Conservation (phyloP, 2,888 invertebrate species). For the Bembecia ichneumoniformis region DNA sequence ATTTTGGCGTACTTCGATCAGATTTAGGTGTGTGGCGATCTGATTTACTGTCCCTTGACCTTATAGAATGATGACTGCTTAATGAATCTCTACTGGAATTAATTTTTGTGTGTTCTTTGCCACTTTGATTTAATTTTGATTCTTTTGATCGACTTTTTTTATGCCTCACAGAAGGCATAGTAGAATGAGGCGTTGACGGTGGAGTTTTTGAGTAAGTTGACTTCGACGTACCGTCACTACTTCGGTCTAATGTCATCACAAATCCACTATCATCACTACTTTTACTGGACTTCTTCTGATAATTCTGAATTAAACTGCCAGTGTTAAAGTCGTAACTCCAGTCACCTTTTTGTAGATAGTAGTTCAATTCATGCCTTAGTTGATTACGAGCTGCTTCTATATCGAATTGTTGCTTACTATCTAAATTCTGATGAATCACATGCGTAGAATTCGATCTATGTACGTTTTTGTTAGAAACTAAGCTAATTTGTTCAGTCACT, state of each 20-base stretch:
- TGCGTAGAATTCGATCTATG: slow-evolving; percentile 77
- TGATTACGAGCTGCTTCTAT: slow-evolving; percentile 63
- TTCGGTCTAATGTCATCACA: slow-evolving; percentile 66
- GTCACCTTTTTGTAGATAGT: slow-evolving; percentile 65
- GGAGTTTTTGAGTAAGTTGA: slow-evolving; percentile 66
- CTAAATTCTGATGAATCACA: slow-evolving; percentile 63
- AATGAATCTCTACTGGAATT: slow-evolving; percentile 66
- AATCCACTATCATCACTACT: slow-evolving; percentile 67
- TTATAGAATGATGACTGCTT: slow-evolving; percentile 65
- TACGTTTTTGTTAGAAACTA: slow-evolving; percentile 68
- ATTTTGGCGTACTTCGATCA: slow-evolving; percentile 62
- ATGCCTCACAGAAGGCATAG: slow-evolving; percentile 58
- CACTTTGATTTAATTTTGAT: slow-evolving; percentile 49
- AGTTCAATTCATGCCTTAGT: slow-evolving; percentile 60
- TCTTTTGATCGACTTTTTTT: slow-evolving; percentile 65
- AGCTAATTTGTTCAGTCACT: slow-evolving; percentile 63
- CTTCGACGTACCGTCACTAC: slow-evolving; percentile 64
- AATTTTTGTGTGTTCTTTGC: slow-evolving; percentile 51
- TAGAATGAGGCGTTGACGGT: slow-evolving; percentile 62
- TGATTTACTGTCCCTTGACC: slow-evolving; percentile 64
- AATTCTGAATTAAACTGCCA: slow-evolving; percentile 63
- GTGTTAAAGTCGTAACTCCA: slow-evolving; percentile 68
- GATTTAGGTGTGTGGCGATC: slow-evolving; percentile 62
- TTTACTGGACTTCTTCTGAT: slow-evolving; percentile 66
- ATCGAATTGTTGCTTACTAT: slow-evolving; percentile 45